Conservation (phyloP, 2,113 vertebrate species). For the Cyanistes caeruleus region DNA sequence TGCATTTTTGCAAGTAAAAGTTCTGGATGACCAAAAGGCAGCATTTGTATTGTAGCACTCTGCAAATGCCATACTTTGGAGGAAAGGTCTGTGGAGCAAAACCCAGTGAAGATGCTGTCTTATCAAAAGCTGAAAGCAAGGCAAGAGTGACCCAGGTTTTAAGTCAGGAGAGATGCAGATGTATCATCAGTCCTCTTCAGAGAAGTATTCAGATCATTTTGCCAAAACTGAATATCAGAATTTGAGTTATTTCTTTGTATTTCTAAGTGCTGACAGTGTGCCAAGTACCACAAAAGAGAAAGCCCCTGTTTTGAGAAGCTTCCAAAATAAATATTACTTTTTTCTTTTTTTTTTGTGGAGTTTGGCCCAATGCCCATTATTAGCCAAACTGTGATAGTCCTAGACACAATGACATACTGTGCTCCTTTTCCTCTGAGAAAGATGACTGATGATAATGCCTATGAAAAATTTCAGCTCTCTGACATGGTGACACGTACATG, state of each 20-base stretch:
- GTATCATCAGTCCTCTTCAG: not conserved
- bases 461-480: constrained; percentile 54
- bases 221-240: not conserved
- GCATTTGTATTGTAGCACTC: not conserved
- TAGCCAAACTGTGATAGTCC: not conserved
- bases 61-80: not conserved
- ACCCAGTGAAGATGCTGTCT: not conserved
- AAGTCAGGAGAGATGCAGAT: not conserved
- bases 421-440: constrained; percentile 31
- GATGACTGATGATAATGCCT: constrained; percentile 23
- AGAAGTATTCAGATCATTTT: not conserved
- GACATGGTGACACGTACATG: not conserved
- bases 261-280: not conserved
- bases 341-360: not conserved
- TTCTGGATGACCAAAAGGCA: not conserved
- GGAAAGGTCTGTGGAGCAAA: not conserved
- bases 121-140: not conserved
- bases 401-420: constrained; percentile 16
- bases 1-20: not conserved
- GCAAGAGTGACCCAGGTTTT: not conserved
- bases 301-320: not conserved
- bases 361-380: constrained; percentile 14
- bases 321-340: constrained; percentile 4
- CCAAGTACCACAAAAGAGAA: not conserved
- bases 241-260: not conserved